Conservation (phyloP, 2,113 vertebrate species). For the Periophthalmus modestus region DNA sequence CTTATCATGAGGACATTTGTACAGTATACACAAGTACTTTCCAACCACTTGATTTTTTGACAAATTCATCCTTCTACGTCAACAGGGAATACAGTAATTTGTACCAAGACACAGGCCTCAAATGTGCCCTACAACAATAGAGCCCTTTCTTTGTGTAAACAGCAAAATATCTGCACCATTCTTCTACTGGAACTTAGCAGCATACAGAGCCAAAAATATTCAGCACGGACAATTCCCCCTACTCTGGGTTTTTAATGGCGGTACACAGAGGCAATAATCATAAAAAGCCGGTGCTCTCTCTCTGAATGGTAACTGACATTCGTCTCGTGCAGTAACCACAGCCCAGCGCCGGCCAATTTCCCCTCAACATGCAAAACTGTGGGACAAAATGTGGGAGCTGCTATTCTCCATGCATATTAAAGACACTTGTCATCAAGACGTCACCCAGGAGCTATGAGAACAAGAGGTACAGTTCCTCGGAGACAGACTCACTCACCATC, state of each 20-base stretch:
- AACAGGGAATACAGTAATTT: background rate
- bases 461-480: slow-evolving; percentile 88
- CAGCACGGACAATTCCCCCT: slow-evolving; percentile 62
- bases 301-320: slow-evolving; percentile 75
- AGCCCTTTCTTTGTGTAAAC: slow-evolving; percentile 41
- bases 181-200: slow-evolving; percentile 53
- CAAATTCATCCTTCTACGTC: background rate
- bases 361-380: slow-evolving; percentile 76
- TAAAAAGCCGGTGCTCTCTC: slow-evolving; percentile 76
- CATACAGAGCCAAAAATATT: slow-evolving; percentile 49
- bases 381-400: slow-evolving; percentile 80
- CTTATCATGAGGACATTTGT: background rate
- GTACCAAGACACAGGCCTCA: slow-evolving; percentile 38
- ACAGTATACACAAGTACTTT: background rate
- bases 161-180: slow-evolving; percentile 57
- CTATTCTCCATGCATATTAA: slow-evolving; percentile 88
- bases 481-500: slow-evolving; percentile 93
- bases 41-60: background rate
- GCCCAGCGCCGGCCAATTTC: slow-evolving; percentile 71
- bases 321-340: slow-evolving; percentile 67
- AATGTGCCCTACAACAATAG: slow-evolving; percentile 43
- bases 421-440: slow-evolving; percentile 98
- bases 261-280: slow-evolving; percentile 78
- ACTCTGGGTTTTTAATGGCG: slow-evolving; percentile 71
- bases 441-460: slow-evolving; percentile 86